Base-by-base conservation (phyloP, 2,113 vertebrate species). In the Aptenodytes forsteri region DNA sequence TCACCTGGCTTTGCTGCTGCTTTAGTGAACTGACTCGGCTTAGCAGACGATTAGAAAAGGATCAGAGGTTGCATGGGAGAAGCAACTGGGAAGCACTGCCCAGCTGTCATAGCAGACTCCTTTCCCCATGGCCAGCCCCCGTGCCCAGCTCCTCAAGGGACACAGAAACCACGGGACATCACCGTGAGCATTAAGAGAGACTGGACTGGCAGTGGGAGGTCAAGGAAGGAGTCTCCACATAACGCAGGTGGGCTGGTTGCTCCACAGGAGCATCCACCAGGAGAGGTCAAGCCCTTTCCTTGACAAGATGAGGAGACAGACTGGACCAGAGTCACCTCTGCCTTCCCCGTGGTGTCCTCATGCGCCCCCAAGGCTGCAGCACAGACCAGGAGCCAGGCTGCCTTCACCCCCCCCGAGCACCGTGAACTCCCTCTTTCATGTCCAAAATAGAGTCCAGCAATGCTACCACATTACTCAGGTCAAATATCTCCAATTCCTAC, bases 401-500 rank as follows among this genome's bases (percentile, higher is more conserved):
- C 44, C 49, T 80, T 83, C 80, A 47, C 11, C 16, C 40, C 10
- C 10, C 13, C 38, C 5, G 2, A 66, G 64, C 71, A 71, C 30
- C 50, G 14, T 4, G 14, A 89, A 46, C 95, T 86, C 20, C 34
- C 30, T 44, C n/a, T 65, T 59, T 30, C 25, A 6, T 2, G 29
- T 66, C 78, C 84, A 56, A 72, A 89, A 49, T 27, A 32, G 72
- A 61, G 55, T 42, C 69, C 87, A 84, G 38, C 32, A 83, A 29
- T 32, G 29, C 30, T 13, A 40, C 42, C 61, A 47, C 54, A 55
- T 67, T n/a, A 44, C 76, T 75, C 6, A 21, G 85, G 75, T 69
- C 80, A 80, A 92, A 82, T 76, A 75, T 47, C 91, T 95, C 94
- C 81, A 42, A 71, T 89, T 95, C 54, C 77, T 85, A 26, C 61